Conservation (phyloP, 2,888 invertebrate genomes). For the Spatulosminthurus flaviceps region DNA sequence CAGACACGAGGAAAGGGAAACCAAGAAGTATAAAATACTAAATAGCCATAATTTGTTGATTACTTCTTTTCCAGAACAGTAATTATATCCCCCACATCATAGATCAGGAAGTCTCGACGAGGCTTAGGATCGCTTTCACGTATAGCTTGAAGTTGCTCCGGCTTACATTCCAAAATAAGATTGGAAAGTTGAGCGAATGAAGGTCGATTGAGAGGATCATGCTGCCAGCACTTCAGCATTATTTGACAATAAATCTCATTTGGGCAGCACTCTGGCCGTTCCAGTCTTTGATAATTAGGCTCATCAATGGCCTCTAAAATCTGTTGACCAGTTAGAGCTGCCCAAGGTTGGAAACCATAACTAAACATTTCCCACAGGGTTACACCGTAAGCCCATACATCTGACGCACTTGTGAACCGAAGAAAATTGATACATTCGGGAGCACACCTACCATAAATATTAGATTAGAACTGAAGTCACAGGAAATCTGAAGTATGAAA, state of each 20-base stretch:
- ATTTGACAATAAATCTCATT: constrained; percentile 84
- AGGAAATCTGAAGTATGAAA: background rate
- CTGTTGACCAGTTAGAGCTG: constrained; percentile 90
- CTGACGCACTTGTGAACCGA: constrained; percentile 94
- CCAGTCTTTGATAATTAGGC: constrained; percentile 88
- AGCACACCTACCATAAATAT: no score
- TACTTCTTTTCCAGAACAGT: constrained; percentile 87
- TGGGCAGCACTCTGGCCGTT: constrained; percentile 94
- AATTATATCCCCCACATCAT: constrained; percentile 88
- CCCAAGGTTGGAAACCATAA: constrained; percentile 98
- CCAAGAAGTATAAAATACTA: no score
- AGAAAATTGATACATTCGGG: constrained; percentile 97
- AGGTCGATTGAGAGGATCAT: constrained; percentile 87
- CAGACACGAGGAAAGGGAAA: no score
- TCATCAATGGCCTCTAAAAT: constrained; percentile 95
- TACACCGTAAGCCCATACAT: constrained; percentile 98
- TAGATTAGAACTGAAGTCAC: constrained; percentile 46
- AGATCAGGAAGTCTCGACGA: constrained; percentile 78
- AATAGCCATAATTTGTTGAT: constrained; percentile 61
- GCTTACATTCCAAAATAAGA: constrained; percentile 84
- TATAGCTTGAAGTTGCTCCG: constrained; percentile 91
- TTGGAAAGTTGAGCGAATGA: constrained; percentile 86
- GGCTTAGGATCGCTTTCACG: constrained; percentile 69
- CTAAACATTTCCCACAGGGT: constrained; percentile 99
- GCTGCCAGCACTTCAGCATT: constrained; percentile 97